Base-by-base conservation (phyloP, 2,888 invertebrate genomes). In the Parascotia fuliginaria region DNA sequence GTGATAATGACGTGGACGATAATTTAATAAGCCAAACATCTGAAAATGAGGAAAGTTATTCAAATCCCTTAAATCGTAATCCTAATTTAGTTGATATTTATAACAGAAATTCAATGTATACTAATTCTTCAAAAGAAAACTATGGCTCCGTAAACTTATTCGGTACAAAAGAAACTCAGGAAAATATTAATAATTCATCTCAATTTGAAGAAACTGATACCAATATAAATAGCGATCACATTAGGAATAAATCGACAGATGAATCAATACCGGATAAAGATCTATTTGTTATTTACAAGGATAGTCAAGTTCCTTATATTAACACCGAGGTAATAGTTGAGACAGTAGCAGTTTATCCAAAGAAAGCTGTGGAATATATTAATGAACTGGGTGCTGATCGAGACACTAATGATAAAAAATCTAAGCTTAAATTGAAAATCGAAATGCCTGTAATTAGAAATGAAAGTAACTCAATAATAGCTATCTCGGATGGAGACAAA, bases 261-360 rank as follows among this genome's bases (percentile, higher is more conserved):
- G 62, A 48, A 28, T 71, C 74, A 14, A 47, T 57, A n/a, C 68
- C 73, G 11, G 58, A 32, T 29, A 80, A 82, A 60, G 84, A 85
- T 62, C 57, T 88, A 40, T 83, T 87, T 65, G 54, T 85, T 12
- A 85, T 88, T 58, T 85, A 83, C 49, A 80, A 73, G 63, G 87
- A 87, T 32, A 83, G 77, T 65, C 76, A 79, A 46, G 73, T 59
- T 33, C 77, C 65, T 46, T 53, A 42, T 32, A 49, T 43, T 12
- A 62, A 66, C 9, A 61, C 67, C 42, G 60, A 73, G 38, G 43
- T 69, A 33, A 51, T 70, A 24, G 65, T 72, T 0, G 65, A 75
- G 41, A 33, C 65, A 12, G 39, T 67, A 22, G 60, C 58, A 19
- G 29, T 65, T 29, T 51, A 63, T 16, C 47, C 61, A 11, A 44